Evolutionary conservation across 1,140 invertebrate genomes (phyloP), one percentile per base, ranked within the genome.

Genomic region (Thaumetopoea pityocampa): DNA sequence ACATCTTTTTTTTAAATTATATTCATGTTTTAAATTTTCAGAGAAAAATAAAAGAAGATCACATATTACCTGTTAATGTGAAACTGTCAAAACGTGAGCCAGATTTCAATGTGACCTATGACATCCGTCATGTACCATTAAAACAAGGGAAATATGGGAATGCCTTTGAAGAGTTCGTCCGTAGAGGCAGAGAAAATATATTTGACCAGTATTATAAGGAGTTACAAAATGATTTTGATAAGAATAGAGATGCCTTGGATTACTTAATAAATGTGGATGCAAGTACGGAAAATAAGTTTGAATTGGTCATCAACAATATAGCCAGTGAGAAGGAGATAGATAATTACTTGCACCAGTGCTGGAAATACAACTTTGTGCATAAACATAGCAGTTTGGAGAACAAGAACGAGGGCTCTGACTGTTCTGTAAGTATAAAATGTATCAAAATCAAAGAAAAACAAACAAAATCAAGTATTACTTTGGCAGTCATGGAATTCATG

Each of bases 251-350:
- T 12, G 49, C 37, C 1, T 19, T 74, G 22, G 62, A 78, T 23
- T 77, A 77, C 35, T 44, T 82, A 4, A 30, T 59, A n/a, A 77
- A 77, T 53, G 52, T 79, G 8, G 59, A 79, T 46, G 79, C 70
- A 2, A 74, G 68, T 41, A 79, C 72, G 0, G 79, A 83, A 26
- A 76, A 77, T 45, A 83, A 79, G 24, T 67, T 77, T 52, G 73
- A 76, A 14, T 50, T 59, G 47, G 56, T 77, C 0, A 64, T 77
- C 4, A 65, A 59, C 27, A 69, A 67, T 38, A 54, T 67, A 12
- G 59, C 66, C 1, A 67, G 72, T 0, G 65, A 70, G 30, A 73
- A 79, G 4, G 76, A 83, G 40, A 50, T 83, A 12, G 74, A 80
- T 15, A 69, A 74, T 35, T 78, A 78, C 35, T 38, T 82, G 8